Percentiles rank a stretch among this genome's conserved stretches.
These are phyloP conservation scores for Orycteropus afer DNA, from an alignment of 2,113 vertebrate species.

Conservation along the genomic window DNA sequence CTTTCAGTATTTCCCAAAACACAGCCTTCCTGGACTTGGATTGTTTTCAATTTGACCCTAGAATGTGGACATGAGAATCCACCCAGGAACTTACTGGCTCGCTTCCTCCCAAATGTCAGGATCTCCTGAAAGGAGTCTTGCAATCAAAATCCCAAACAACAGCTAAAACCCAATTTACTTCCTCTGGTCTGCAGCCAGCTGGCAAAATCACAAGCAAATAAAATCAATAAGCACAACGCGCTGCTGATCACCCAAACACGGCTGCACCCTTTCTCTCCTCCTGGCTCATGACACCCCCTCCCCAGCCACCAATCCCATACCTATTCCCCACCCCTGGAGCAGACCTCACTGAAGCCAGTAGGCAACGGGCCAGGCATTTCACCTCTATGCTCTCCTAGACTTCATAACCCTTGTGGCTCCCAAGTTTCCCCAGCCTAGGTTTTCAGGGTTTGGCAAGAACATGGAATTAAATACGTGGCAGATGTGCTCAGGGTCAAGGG, in stretches of 20 bases:
- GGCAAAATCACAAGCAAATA: not conserved
- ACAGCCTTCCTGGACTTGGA: not conserved
- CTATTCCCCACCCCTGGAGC: not conserved
- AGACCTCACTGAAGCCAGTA: not conserved
- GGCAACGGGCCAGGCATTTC: constrained; percentile 26
- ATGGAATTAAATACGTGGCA: constrained; percentile 72
- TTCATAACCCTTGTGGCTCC: not conserved
- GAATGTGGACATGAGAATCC: not conserved
- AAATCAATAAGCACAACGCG: not conserved
- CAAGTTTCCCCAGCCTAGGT: constrained; percentile 25
- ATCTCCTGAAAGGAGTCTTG: not conserved
- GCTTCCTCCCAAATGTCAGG: not conserved
- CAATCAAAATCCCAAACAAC: constrained; percentile 35
- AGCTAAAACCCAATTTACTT: constrained; percentile 33
- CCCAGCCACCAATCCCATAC: rapidly evolving
- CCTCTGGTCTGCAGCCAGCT: constrained; percentile 48
- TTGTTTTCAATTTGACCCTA: not conserved
- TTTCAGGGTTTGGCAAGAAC: constrained; percentile 69
- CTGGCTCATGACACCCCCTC: not conserved
- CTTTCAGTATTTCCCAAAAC: not conserved
- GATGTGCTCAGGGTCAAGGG: constrained; percentile 70
- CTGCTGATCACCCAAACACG: not conserved
- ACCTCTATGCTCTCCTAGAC: constrained; percentile 33
- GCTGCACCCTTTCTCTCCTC: not conserved
- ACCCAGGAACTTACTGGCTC: not conserved